Percentiles rank a stretch among this genome's conserved stretches.
Evolutionary conservation across 2,113 vertebrate genomes (phyloP).

Genomic region (Chlorodrepanis virens): DNA sequence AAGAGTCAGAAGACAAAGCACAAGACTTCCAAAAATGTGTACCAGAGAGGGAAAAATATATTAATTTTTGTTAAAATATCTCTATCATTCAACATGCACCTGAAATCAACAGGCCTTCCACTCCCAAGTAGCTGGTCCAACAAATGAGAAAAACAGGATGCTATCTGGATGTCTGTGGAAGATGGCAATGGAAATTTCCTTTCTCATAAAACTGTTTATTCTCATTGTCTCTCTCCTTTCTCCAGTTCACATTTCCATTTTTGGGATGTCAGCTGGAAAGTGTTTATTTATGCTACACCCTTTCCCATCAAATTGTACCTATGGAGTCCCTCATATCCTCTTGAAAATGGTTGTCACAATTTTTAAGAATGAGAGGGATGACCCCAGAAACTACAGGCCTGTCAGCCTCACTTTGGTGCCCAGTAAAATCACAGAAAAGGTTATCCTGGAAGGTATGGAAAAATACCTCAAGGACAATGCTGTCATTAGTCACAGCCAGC

Average conservation of each 20-base stretch:
- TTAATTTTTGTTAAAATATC: background rate
- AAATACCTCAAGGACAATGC: background rate
- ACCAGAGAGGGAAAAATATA: background rate
- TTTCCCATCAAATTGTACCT: background rate
- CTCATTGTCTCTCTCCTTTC: background rate
- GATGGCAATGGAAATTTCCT: background rate
- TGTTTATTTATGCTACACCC: background rate
- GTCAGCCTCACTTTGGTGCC: background rate
- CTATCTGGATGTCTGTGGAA: background rate
- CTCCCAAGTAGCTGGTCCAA: background rate
- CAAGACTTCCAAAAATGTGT: background rate
- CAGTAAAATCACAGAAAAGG: background rate
- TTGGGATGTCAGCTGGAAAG: background rate
- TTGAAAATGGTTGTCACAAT: background rate
- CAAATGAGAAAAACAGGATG: background rate
- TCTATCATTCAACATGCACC: accelerated
- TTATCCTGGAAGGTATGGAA: background rate
- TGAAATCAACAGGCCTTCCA: background rate
- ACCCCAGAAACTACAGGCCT: background rate
- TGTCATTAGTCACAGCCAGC: background rate
- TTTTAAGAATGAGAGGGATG: background rate
- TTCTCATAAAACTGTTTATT: background rate
- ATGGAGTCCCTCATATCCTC: background rate
- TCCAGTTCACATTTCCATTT: background rate
- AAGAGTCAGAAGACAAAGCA: background rate